Evolutionary conservation across 1,140 invertebrate genomes (phyloP), one percentile per base, ranked within the genome.

Genomic region (Macrobrachium nipponense): DNA sequence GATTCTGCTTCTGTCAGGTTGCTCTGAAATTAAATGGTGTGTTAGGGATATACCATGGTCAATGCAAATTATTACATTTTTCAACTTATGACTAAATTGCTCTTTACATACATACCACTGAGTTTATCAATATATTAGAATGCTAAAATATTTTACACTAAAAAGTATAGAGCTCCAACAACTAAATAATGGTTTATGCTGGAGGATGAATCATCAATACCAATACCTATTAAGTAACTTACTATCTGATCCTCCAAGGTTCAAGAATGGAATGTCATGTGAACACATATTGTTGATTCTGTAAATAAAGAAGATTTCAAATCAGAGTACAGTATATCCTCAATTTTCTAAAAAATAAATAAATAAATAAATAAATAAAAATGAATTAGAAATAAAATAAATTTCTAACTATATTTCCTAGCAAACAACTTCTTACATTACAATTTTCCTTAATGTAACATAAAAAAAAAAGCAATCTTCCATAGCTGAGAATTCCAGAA

Each of bases 281-380:
- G 85, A 86, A 17, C 51, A 73, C 85, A 86, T 86, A 72, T 80
- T 80, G 62, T 86, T 86, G 44, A 86, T 36, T 76, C 85, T 86
- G 85, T 7, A 76, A 70, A 68, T 36, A 36, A 36, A 36, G 1
- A 4, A 36, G 27, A 36, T 36, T 36, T 36, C 27, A 36, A 36
- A 36, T 36, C 27, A 36, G 4, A 36, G 27, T 36, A 36, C 27
- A 36, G 27, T 36, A 36, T 36, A 36, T 36, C 27, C 27, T 36
- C 27, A 36, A 4, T 36, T 36, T 36, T 36, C 4, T 36, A 2
- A 2, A 2, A 36, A 36, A 36, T 36, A 36, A 36, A 36, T 36
- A 36, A 36, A 36, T n/a, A n/a, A n/a, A 2, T 36, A 36, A 36
- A 36, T 36, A 36, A 36, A 36, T 36, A 36, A 36, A 36, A 36